Base-by-base conservation (phyloP, 2,797 vertebrate genomes). In the Myotis myotis region DNA sequence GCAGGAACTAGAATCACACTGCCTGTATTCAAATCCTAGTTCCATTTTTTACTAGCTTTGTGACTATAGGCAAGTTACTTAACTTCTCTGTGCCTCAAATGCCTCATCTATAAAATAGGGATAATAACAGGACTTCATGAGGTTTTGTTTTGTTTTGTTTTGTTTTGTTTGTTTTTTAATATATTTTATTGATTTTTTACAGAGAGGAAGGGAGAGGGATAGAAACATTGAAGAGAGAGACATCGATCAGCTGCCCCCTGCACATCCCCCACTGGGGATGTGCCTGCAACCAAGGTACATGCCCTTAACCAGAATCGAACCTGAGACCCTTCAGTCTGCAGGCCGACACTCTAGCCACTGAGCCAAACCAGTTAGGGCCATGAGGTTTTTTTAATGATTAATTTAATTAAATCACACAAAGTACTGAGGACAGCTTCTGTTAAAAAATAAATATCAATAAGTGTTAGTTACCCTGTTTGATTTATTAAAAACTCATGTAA, bases 41-140 rank as follows among this genome's bases (percentile, higher is more conserved):
- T 75, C 36, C 12, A 33, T 51, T 23, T 25, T 86, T 89, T 89
- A 44, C 2, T 47, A 55, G 33, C 38, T 88, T 5, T 89, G 55
- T 94, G 53, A 88, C 68, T 91, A 91, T 62, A 55, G 60, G 25
- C 76, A 91, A 89, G 30, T 92, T 81, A 44, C 5, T 93, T 91
- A 80, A 60, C 57, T 64, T 87, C 49, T 93, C 57, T 91, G 68
- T 12, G 17, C 36, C n/a, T 81, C 41, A 62, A 8, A 66, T 75
- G 89, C n/a, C 47, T 96, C 19, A 60, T 74, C 12, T 76, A 1
- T 68, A 85, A 89, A 95, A 64, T 36, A 60, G 49, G 44, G 20
- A 71, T 95, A 84, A 84, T 71, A 70, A 41, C 33, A 17, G 38
- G 44, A 71, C 55, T 85, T 92, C 38, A 60, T 55, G 11, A 96